A percentile compares a stretch with the other conserved stretches of the same genome.
Conservation (phyloP, 92 coral and sea anemone genomes). For the Phenganax stokvisi region DNA sequence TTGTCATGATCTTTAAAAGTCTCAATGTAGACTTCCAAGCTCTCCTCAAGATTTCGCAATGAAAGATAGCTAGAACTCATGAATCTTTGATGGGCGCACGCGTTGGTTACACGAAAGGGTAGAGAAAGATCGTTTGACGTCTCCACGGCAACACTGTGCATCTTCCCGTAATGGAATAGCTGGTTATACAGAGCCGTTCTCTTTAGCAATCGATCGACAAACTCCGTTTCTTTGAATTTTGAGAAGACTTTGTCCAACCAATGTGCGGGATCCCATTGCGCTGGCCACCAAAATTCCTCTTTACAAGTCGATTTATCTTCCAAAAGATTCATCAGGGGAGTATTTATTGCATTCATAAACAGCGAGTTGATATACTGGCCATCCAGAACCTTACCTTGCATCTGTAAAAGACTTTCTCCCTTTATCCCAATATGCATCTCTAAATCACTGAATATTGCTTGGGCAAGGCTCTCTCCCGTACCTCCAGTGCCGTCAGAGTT, state of each 20-base stretch:
- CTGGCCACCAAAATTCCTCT: background rate
- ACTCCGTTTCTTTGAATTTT: background rate
- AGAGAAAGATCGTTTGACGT: background rate
- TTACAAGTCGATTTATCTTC: background rate
- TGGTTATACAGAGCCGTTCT: background rate
- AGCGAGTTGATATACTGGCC: slow-evolving; percentile 2
- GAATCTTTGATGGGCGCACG: background rate
- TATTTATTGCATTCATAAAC: background rate
- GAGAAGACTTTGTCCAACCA: background rate
- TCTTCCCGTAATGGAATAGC: background rate
- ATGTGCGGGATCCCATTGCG: background rate
- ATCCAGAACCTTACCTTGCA: slow-evolving; percentile 19
- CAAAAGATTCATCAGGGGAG: background rate
- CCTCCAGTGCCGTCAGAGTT: slow-evolving; percentile 9
- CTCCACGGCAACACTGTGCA: background rate
- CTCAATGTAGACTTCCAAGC: slow-evolving; percentile 1
- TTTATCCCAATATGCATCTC: background rate
- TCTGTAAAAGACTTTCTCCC: background rate
- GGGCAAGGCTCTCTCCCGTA: background rate
- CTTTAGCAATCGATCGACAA: background rate
- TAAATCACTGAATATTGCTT: background rate
- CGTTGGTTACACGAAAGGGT: too few species aligned
- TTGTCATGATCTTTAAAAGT: slow-evolving; percentile 3
- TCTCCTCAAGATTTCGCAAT: background rate
- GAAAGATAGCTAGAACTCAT: background rate